These are phyloP conservation scores for Himalopsyche japonica DNA, from an alignment of 2,888 invertebrate genomes.

Conservation along the genomic window DNA sequence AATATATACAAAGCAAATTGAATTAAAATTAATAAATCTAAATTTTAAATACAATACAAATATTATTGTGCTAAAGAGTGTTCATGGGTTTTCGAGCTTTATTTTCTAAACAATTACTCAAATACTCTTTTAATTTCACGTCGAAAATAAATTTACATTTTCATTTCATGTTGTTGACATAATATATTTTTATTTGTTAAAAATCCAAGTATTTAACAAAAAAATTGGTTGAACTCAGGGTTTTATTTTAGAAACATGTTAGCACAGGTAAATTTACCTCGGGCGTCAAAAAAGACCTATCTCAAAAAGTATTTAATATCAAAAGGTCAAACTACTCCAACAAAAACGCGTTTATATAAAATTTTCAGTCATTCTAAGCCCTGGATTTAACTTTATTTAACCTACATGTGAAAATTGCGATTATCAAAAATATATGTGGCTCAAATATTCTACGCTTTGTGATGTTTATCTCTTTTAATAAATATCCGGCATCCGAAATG, in stretches of 20 bases:
- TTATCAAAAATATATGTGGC: neutral
- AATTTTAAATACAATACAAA: no score
- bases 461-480: no score
- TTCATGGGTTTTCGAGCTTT: no score
- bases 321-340: neutral
- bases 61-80: no score
- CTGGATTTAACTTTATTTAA: neutral
- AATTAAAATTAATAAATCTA: no score
- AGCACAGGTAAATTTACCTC: neutral
- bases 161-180: neutral
- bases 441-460: no score
- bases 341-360: neutral
- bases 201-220: neutral
- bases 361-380: neutral
- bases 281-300: neutral
- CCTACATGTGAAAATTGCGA: neutral
- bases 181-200: neutral
- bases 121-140: no score
- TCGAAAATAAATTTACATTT: no score
- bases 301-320: neutral
- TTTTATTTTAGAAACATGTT: neutral
- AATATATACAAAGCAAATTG: no score
- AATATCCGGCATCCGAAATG: no score
- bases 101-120: no score
- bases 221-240: neutral